Evolutionary conservation across 1,140 invertebrate genomes (phyloP).

Genomic region (Scaptomyza hsui): DNA sequence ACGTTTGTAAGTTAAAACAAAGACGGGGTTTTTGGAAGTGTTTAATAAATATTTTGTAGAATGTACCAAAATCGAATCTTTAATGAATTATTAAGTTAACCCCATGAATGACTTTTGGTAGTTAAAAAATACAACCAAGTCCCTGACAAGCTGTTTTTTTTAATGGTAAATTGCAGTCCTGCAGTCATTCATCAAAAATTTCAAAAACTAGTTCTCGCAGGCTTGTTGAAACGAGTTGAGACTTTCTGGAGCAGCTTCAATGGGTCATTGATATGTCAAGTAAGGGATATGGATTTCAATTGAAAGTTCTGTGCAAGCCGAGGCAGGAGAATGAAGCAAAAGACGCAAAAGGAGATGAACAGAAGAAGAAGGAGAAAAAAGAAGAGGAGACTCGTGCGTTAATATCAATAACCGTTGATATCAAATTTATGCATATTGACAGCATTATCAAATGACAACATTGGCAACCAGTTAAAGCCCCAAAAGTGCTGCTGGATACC

Average conservation of each 20-base stretch:
- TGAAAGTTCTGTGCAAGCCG: constrained; percentile 27
- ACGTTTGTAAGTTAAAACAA: too few species aligned
- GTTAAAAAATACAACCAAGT: too few species aligned
- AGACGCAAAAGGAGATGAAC: not conserved
- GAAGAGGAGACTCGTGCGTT: constrained; percentile 60
- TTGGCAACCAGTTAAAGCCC: constrained; percentile 32
- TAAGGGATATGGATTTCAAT: constrained; percentile 38
- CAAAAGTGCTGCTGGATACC: constrained; percentile 20
- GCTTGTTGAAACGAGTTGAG: not conserved
- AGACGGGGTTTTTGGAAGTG: too few species aligned
- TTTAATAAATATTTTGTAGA: too few species aligned
- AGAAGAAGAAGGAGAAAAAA: not conserved
- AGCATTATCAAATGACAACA: constrained; percentile 37
- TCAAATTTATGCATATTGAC: constrained; percentile 59
- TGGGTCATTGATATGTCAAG: constrained; percentile 11
- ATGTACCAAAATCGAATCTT: too few species aligned
- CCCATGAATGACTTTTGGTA: too few species aligned
- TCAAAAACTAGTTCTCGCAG: not conserved
- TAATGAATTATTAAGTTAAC: too few species aligned
- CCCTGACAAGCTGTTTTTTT: not conserved
- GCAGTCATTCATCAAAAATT: not conserved
- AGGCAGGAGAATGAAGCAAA: constrained; percentile 1
- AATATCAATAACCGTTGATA: constrained; percentile 79
- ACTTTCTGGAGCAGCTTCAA: not conserved
- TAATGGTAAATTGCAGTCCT: constrained; percentile 1